Evolutionary conservation across 2,888 invertebrate genomes (phyloP).

Genomic region (Druceiella hillmani): DNA sequence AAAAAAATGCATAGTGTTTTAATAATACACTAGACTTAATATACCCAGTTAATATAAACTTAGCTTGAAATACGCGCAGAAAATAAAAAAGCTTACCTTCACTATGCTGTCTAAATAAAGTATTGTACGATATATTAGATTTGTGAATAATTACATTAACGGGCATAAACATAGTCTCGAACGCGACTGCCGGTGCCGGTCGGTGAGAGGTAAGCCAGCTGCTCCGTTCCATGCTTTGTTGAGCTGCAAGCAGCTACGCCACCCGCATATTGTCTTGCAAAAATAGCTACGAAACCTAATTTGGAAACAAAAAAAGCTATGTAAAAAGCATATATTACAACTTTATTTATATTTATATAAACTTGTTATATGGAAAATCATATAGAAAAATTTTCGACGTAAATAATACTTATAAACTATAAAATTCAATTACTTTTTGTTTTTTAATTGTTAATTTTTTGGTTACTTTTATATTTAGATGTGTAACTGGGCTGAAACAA

Average conservation of each 20-base stretch:
- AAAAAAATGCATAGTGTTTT: no score
- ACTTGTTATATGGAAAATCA: neutral
- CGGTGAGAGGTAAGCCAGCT: slow-evolving; percentile 44
- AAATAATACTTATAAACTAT: no score
- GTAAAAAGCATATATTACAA: slow-evolving; percentile 2
- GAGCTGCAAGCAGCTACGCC: slow-evolving; percentile 38
- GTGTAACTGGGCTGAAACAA: no score
- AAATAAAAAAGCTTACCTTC: slow-evolving; percentile 2
- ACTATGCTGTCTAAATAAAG: slow-evolving; percentile 5
- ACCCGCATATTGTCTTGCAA: slow-evolving; percentile 62
- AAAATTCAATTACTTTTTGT: no score
- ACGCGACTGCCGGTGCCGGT: slow-evolving; percentile 49
- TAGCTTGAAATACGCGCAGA: neutral
- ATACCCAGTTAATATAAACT: slow-evolving; percentile 36
- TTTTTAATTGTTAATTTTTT: no score
- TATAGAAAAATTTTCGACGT: no score
- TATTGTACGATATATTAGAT: slow-evolving; percentile 9
- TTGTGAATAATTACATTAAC: slow-evolving; percentile 51
- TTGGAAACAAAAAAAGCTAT: slow-evolving; percentile 20
- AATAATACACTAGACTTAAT: no score
- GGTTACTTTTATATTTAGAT: no score
- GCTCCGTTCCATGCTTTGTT: slow-evolving; percentile 39
- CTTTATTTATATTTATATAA: neutral
- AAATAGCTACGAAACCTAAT: slow-evolving; percentile 65
- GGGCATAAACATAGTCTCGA: slow-evolving; percentile 58